phyloP scores from a whole-genome alignment of 2,888 invertebrate genomes.

The Pammene aurita region DNA sequence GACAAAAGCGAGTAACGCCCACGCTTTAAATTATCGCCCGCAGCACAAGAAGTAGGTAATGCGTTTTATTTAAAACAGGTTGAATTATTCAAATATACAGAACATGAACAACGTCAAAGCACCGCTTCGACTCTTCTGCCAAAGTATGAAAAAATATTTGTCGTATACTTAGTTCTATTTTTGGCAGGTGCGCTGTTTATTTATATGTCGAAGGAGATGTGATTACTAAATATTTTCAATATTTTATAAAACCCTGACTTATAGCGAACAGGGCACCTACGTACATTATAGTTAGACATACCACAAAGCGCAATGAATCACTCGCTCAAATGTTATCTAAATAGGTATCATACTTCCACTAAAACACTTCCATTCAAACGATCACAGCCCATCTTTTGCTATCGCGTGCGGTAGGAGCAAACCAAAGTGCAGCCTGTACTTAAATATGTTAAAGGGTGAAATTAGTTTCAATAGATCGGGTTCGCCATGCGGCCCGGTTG shows the following conservation, averaged over 20 bases:
- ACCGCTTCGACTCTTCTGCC: conserved; percentile 7
- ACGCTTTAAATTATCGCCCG: conserved; percentile 41
- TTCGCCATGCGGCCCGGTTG: conserved; percentile 54
- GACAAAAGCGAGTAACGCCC: conserved; percentile 45
- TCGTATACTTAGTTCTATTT: background rate
- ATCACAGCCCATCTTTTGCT: conserved; percentile 2
- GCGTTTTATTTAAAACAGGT: conserved; percentile 38
- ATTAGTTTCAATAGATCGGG: conserved; percentile 42
- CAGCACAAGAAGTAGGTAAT: conserved; percentile 30
- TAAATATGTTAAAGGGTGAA: conserved; percentile 44
- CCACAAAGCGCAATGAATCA: background rate
- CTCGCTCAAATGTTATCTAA: background rate
- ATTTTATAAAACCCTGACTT: background rate
- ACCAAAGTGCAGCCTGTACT: conserved; percentile 34
- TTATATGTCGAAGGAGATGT: no score
- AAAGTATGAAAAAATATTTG: conserved; percentile 51
- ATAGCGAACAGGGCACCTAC: background rate
- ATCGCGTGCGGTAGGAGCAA: conserved; percentile 18
- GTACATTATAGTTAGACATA: no score
- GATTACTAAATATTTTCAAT: no score
- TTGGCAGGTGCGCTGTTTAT: background rate
- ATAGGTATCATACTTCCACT: conserved; percentile 7
- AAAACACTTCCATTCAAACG: conserved; percentile 5
- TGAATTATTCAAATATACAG: conserved; percentile 32
- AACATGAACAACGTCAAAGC: conserved; percentile 16